These are phyloP conservation scores for Apamea epomidion DNA, from an alignment of 2,888 invertebrate genomes.

Conservation along the genomic window DNA sequence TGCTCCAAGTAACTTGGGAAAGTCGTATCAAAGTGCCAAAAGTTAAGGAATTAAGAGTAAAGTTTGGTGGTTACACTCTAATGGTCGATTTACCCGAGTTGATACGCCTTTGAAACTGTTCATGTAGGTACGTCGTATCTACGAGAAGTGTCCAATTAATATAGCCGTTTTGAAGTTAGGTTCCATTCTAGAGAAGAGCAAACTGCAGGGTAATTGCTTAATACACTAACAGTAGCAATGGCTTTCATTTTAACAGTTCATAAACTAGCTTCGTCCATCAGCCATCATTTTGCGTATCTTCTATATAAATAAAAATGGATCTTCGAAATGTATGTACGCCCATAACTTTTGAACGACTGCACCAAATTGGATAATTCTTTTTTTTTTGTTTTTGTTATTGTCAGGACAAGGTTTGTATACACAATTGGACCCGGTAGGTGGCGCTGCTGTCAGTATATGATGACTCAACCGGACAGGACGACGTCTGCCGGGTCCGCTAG, in stretches of 20 bases:
- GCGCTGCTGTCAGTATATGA: too few species aligned
- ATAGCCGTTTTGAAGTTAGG: background rate
- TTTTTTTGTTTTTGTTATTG: too few species aligned
- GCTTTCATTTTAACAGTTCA: too few species aligned
- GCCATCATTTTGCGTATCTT: constrained; percentile 64
- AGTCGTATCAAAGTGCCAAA: constrained; percentile 32
- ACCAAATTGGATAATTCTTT: too few species aligned
- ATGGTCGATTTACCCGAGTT: constrained; percentile 42
- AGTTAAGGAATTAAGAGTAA: constrained; percentile 23
- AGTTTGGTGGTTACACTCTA: constrained; percentile 32
- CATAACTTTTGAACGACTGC: too few species aligned
- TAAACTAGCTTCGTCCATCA: constrained; percentile 67
- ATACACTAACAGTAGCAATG: too few species aligned
- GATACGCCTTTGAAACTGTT: constrained; percentile 46
- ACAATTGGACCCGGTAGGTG: too few species aligned
- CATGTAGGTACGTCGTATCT: constrained; percentile 5
- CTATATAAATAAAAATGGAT: too few species aligned
- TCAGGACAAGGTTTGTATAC: too few species aligned
- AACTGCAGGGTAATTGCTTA: background rate
- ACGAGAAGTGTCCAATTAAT: constrained; percentile 7
- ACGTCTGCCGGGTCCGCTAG: too few species aligned
- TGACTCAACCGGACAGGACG: too few species aligned
- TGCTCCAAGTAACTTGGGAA: constrained; percentile 15
- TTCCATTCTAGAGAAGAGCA: background rate
- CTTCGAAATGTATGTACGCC: too few species aligned